These are phyloP conservation scores for Tiliacea aurago DNA, from an alignment of 2,888 invertebrate genomes.

Conservation along the genomic window DNA sequence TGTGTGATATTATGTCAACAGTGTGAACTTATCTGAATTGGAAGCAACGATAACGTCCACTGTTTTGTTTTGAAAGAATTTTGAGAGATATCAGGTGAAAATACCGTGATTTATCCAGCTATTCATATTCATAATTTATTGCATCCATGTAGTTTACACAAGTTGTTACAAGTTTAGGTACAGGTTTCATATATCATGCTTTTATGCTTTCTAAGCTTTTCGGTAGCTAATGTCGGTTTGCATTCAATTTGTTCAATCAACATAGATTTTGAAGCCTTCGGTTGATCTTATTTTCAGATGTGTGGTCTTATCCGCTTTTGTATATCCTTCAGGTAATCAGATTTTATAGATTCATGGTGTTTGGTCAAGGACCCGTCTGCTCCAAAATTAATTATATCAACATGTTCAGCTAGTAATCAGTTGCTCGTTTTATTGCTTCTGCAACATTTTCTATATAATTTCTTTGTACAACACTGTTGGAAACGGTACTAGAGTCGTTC, in stretches of 20 bases:
- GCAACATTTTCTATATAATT: background rate
- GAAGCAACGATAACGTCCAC: background rate
- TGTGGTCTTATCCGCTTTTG: background rate
- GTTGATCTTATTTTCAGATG: background rate
- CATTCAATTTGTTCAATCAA: background rate
- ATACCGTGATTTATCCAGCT: background rate
- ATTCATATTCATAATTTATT: too few species aligned
- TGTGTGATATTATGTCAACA: conserved; percentile 10
- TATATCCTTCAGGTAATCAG: background rate
- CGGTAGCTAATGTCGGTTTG: background rate
- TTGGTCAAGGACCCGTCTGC: background rate
- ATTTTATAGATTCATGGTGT: background rate
- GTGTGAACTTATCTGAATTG: background rate
- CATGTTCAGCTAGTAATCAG: background rate
- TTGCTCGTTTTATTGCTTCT: background rate
- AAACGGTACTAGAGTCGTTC: conserved; percentile 24
- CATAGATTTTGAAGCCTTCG: background rate
- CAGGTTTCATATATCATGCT: too few species aligned
- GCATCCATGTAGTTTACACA: too few species aligned
- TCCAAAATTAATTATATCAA: background rate
- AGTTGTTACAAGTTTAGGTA: too few species aligned
- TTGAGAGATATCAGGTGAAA: background rate
- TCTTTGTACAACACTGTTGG: background rate
- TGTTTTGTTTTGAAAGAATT: background rate
- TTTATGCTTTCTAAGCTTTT: too few species aligned